A percentile compares a stretch with the other conserved stretches of the same genome.
Conservation (phyloP, 2,113 vertebrate genomes). For the Sinocyclocheilus anophthalmus region DNA sequence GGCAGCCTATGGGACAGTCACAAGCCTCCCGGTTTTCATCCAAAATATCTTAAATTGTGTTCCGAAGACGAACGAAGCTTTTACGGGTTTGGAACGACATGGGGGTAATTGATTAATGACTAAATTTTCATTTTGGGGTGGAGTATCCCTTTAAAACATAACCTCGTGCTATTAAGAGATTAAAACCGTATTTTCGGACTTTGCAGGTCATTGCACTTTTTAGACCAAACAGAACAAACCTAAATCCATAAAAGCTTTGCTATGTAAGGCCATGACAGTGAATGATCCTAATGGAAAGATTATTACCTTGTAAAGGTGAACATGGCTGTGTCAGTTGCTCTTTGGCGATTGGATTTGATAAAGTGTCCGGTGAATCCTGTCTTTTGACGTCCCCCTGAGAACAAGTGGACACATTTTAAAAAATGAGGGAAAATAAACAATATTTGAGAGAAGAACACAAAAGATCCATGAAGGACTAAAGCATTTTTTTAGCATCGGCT, state of each 20-base stretch:
- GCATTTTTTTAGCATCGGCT: background rate
- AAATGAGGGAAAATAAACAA: background rate
- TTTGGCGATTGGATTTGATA: slow-evolving; percentile 64
- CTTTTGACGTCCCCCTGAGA: slow-evolving; percentile 68
- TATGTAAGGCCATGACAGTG: too few species aligned
- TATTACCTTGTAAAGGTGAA: slow-evolving; percentile 75
- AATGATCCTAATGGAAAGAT: background rate
- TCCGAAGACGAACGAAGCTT: too few species aligned
- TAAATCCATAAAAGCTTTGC: background rate
- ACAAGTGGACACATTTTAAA: slow-evolving; percentile 6
- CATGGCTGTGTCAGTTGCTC: slow-evolving; percentile 48
- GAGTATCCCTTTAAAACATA: background rate
- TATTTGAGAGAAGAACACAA: background rate
- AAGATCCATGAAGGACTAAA: background rate
- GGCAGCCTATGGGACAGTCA: too few species aligned
- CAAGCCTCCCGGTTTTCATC: too few species aligned
- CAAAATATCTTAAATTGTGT: too few species aligned
- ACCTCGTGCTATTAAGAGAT: slow-evolving; percentile 8
- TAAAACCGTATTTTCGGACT: background rate
- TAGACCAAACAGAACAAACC: slow-evolving; percentile 1
- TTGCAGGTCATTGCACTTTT: background rate
- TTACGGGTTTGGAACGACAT: too few species aligned
- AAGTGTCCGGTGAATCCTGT: slow-evolving; percentile 58
- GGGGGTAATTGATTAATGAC: too few species aligned
- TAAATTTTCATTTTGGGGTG: too few species aligned